phyloP scores from a whole-genome alignment of 2,888 invertebrate genomes.

The Drosophila tanythrix region DNA sequence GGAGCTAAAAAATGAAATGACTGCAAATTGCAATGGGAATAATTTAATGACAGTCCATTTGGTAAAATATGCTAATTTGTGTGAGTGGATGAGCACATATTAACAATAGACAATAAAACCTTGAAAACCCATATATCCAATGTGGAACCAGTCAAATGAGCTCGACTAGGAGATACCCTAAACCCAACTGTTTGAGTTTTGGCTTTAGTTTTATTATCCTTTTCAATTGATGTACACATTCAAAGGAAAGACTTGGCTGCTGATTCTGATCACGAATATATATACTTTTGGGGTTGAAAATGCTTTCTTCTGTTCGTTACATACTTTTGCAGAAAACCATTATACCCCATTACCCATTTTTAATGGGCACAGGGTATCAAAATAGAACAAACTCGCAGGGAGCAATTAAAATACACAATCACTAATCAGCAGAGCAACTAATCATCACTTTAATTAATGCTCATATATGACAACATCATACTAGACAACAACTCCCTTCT shows the following conservation, averaged over 20 bases:
- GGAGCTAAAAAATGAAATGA: slow-evolving; percentile 48
- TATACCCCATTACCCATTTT: background rate
- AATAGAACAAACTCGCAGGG: slow-evolving; percentile 23
- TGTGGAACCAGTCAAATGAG: background rate
- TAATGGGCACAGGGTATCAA: background rate
- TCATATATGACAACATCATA: background rate
- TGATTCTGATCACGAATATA: background rate
- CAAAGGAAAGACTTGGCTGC: too few species aligned
- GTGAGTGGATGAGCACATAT: slow-evolving; percentile 33
- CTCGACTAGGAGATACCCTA: background rate
- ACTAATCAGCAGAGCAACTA: slow-evolving; percentile 40
- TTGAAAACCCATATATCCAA: slow-evolving; percentile 10
- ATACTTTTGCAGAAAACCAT: accelerated
- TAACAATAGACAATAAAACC: slow-evolving; percentile 16
- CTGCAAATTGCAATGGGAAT: slow-evolving; percentile 73
- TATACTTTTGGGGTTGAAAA: background rate
- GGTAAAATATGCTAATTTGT: slow-evolving; percentile 61
- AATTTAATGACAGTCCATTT: slow-evolving; percentile 68
- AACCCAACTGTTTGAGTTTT: background rate
- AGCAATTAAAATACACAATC: slow-evolving; percentile 34
- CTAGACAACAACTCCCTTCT: background rate
- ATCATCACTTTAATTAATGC: slow-evolving; percentile 34
- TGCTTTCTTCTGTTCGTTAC: background rate
- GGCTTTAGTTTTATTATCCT: background rate
- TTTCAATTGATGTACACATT: background rate